Percentiles rank a stretch among this genome's conserved stretches.
Evolutionary conservation across 2,888 invertebrate genomes (phyloP).

Genomic region (Odontocolon sp.): DNA sequence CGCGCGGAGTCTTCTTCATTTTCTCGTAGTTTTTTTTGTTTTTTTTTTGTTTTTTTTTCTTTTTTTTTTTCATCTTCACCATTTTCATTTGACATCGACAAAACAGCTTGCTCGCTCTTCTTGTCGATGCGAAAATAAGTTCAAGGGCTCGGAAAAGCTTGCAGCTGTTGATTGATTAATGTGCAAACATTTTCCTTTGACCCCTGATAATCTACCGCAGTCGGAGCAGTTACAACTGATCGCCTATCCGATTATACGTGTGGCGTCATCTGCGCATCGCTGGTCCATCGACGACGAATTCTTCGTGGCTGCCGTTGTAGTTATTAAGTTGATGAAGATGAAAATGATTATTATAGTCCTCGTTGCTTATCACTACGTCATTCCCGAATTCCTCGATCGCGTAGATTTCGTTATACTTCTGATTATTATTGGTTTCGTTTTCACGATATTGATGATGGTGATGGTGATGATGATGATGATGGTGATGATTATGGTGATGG

Average conservation of each 20-base stretch:
- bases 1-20: constrained; percentile 2
- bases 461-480: constrained; percentile 33
- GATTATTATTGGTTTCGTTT: background rate
- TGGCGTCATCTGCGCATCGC: constrained; percentile 48
- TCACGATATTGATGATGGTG: constrained; percentile 28
- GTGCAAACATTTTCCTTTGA: too few relatives aligned
- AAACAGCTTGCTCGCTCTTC: too few relatives aligned
- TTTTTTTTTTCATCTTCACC: background rate
- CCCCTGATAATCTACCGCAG: too few relatives aligned
- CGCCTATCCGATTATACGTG: too few relatives aligned
- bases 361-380: background rate
- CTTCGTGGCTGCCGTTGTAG: constrained; percentile 36
- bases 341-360: constrained; percentile 9
- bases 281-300: constrained; percentile 15
- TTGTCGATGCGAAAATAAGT: too few relatives aligned
- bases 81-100: too few relatives aligned
- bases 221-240: too few relatives aligned
- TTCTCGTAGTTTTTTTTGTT: background rate
- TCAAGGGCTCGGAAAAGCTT: too few relatives aligned
- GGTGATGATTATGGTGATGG: constrained; percentile 29
- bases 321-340: constrained; percentile 25
- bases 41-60: background rate
- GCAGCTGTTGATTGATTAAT: too few relatives aligned
- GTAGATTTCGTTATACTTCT: background rate
- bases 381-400: background rate